A percentile compares a stretch with the other conserved stretches of the same genome.
Evolutionary conservation across 2,888 invertebrate species (phyloP).

Genomic region (Eremobia ochroleuca): DNA sequence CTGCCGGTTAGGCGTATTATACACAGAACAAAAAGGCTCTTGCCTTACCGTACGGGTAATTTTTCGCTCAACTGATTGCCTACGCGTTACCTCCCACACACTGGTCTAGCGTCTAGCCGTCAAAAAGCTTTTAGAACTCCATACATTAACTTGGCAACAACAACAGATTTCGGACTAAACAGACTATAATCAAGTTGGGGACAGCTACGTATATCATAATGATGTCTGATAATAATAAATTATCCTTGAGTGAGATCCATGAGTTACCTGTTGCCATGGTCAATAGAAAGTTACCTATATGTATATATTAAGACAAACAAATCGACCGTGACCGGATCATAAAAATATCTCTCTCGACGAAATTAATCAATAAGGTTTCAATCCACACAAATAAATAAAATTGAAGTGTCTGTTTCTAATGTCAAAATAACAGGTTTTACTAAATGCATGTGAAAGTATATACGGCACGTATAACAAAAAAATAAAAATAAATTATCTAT

Average conservation of each 20-base stretch:
- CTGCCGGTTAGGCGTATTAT: constrained; percentile 53
- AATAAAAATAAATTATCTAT: too few species aligned
- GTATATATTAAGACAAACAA: constrained; percentile 1
- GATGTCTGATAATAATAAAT: constrained; percentile 1
- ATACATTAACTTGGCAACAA: constrained; percentile 53
- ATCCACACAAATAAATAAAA: neutral
- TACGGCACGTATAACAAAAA: neutral
- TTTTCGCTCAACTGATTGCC: constrained; percentile 68
- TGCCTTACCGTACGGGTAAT: constrained; percentile 58
- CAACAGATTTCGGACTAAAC: constrained; percentile 29
- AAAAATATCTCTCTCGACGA: constrained; percentile 16
- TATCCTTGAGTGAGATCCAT: neutral
- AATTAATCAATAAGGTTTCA: constrained; percentile 32
- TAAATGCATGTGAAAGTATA: neutral
- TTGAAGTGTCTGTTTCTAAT: neutral
- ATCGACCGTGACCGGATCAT: constrained; percentile 1
- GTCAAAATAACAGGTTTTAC: neutral
- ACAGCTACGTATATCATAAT: constrained; percentile 1
- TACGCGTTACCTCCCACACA: constrained; percentile 54
- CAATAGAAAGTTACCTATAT: constrained; percentile 2
- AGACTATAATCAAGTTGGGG: constrained; percentile 22
- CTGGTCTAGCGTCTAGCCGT: constrained; percentile 44
- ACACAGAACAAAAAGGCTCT: constrained; percentile 54
- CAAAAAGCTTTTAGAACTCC: constrained; percentile 58
- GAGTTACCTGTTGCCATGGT: constrained; percentile 15